phyloP scores from a whole-genome alignment of 2,113 vertebrate species.

The Chloebia gouldiae region DNA sequence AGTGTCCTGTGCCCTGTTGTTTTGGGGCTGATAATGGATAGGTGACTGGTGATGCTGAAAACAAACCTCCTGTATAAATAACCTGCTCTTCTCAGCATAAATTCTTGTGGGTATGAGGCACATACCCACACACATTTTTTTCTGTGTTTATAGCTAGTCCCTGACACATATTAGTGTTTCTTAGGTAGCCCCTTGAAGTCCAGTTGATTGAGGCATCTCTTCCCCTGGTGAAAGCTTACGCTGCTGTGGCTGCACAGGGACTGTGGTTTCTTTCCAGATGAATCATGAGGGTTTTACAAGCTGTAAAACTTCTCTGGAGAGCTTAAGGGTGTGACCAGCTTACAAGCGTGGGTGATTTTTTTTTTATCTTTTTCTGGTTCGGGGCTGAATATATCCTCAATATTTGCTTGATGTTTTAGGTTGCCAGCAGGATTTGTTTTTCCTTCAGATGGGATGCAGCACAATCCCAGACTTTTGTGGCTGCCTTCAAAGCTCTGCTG shows the following conservation, averaged over 20 bases:
- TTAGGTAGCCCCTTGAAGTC: accelerated
- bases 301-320: conserved; percentile 27
- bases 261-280: conserved; percentile 19
- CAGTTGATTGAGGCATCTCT: background rate
- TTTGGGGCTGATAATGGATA: background rate
- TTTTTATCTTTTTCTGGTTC: background rate
- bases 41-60: background rate
- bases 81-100: background rate
- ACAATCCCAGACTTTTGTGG: background rate
- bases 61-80: background rate
- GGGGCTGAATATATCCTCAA: background rate
- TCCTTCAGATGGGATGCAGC: background rate
- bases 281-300: conserved; percentile 21
- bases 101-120: background rate
- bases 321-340: conserved; percentile 34
- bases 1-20: conserved; percentile 17
- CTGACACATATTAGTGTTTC: background rate
- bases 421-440: background rate
- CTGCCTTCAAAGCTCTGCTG: background rate
- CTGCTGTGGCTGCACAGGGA: background rate
- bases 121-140: background rate
- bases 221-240: background rate
- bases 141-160: background rate
- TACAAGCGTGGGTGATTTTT: background rate
- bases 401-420: background rate